Evolutionary conservation across 2,888 invertebrate species (phyloP).

Genomic region (Eristalis tenax): DNA sequence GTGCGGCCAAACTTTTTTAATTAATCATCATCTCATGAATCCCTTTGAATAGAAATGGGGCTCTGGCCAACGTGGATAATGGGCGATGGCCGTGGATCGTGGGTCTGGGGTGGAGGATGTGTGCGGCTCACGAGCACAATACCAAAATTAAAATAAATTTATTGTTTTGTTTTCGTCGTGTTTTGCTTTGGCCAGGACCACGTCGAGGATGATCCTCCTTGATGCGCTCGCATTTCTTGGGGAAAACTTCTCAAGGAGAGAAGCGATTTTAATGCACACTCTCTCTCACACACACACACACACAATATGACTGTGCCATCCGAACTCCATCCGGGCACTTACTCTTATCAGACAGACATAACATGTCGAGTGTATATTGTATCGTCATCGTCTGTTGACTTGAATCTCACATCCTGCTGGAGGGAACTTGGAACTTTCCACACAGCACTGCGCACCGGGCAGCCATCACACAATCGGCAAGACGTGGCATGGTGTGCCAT

Average conservation of each 20-base stretch:
- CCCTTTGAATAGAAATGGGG: slow-evolving; percentile 57
- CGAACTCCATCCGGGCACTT: slow-evolving; percentile 26
- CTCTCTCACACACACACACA: too few species aligned
- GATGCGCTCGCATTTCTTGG: slow-evolving; percentile 24
- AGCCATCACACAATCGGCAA: neutral
- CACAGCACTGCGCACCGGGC: slow-evolving; percentile 20
- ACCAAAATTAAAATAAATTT: slow-evolving; percentile 64
- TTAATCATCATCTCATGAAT: slow-evolving; percentile 66
- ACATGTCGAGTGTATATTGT: slow-evolving; percentile 43
- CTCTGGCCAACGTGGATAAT: neutral
- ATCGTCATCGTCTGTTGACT: slow-evolving; percentile 60
- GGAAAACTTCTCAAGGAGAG: neutral
- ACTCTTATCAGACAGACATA: slow-evolving; percentile 52
- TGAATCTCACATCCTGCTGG: slow-evolving; percentile 54
- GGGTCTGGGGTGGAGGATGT: slow-evolving; percentile 13
- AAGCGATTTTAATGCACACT: neutral
- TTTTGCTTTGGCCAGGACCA: slow-evolving; percentile 33
- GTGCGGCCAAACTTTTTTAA: slow-evolving; percentile 67
- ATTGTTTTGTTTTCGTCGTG: slow-evolving; percentile 64
- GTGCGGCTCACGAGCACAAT: slow-evolving; percentile 18
- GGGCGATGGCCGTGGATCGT: neutral
- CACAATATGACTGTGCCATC: neutral
- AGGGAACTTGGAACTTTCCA: slow-evolving; percentile 48
- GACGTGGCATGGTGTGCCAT: too few species aligned
- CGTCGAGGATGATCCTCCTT: slow-evolving; percentile 15